Evolutionary conservation across 2,888 invertebrate species (phyloP).

Genomic region (Eulithis prunata): DNA sequence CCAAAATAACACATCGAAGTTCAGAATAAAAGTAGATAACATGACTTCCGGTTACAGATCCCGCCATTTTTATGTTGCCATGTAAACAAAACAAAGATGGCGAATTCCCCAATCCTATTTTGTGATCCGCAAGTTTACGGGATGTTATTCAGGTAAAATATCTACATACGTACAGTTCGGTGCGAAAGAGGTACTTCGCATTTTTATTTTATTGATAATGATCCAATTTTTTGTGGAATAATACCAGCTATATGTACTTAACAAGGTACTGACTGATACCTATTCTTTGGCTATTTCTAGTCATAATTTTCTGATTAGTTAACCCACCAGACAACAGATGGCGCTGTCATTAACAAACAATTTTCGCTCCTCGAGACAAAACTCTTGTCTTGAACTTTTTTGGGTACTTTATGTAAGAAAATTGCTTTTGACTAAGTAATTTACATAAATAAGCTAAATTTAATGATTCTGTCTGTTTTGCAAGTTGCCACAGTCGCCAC

Average conservation of each 20-base stretch:
- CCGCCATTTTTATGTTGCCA: constrained; percentile 23
- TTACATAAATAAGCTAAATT: constrained; percentile 23
- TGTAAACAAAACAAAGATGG: constrained; percentile 32
- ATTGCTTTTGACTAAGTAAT: constrained; percentile 6
- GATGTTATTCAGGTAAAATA: constrained; percentile 18
- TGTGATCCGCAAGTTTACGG: constrained; percentile 20
- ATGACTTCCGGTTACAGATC: constrained; percentile 24
- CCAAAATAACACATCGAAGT: too few relatives aligned
- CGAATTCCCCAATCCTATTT: constrained; percentile 34
- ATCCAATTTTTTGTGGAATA: too few relatives aligned
- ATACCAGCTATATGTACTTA: too few relatives aligned
- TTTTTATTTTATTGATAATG: too few relatives aligned
- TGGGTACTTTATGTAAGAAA: constrained; percentile 17
- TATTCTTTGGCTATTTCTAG: background rate
- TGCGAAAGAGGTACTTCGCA: too few relatives aligned
- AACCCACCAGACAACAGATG: constrained; percentile 34
- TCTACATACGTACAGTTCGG: constrained; percentile 4
- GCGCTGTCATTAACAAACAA: constrained; percentile 35
- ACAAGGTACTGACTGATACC: too few relatives aligned
- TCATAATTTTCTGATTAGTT: constrained; percentile 17
- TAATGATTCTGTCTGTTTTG: constrained; percentile 8
- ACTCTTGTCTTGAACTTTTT: constrained; percentile 22
- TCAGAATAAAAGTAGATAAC: constrained; percentile 6
- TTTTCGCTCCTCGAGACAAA: constrained; percentile 26
- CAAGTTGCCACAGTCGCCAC: background rate